Percentiles rank a stretch among this genome's conserved stretches.
Conservation (phyloP, 2,797 vertebrate genomes). For the Acanthis flammea region DNA sequence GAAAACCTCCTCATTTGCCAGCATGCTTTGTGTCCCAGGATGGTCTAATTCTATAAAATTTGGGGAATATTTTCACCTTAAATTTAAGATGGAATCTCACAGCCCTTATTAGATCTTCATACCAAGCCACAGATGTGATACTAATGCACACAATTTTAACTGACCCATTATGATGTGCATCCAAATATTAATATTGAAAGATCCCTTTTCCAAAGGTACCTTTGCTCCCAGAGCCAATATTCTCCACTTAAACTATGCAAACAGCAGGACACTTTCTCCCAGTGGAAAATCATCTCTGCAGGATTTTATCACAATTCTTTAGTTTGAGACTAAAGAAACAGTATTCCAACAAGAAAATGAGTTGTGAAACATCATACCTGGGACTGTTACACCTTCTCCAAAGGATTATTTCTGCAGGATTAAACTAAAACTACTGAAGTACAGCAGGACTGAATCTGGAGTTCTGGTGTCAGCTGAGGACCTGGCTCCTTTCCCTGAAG, state of each 20-base stretch:
- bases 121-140: neutral
- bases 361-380: neutral
- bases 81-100: neutral
- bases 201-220: neutral
- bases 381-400: neutral
- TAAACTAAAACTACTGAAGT: neutral
- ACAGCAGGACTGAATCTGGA: neutral
- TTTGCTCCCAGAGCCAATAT: neutral
- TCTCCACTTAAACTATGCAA: neutral
- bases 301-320: neutral
- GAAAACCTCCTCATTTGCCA: neutral
- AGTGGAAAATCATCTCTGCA: neutral
- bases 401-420: neutral
- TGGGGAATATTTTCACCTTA: neutral
- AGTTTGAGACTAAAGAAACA: neutral
- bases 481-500: neutral
- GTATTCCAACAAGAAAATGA: neutral
- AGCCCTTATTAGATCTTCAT: neutral
- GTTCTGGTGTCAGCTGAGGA: neutral
- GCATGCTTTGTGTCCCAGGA: neutral
- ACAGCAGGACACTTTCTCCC: neutral
- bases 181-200: neutral
- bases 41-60: neutral
- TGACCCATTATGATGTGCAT: no score
- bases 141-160: neutral